phyloP scores from a whole-genome alignment of 2,797 vertebrate species.

The Mastacembelus armatus region DNA sequence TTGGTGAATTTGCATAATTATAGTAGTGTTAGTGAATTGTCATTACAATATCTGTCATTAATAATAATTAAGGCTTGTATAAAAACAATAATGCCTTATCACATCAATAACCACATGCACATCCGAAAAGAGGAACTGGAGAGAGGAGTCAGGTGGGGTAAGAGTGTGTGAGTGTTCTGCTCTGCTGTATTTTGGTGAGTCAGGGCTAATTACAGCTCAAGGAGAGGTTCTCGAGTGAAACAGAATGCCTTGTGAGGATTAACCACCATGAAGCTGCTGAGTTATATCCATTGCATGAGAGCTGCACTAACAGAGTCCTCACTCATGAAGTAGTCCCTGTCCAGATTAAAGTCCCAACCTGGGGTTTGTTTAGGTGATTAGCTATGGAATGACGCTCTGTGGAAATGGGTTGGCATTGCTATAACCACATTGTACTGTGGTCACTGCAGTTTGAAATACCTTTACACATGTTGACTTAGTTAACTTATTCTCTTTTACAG shows the following conservation, averaged over 20 bases:
- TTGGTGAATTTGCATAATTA: constrained; percentile 16
- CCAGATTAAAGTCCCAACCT: constrained; percentile 22
- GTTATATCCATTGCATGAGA: constrained; percentile 33
- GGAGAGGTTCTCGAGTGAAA: constrained; percentile 49
- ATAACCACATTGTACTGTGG: no score
- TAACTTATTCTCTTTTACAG: not conserved
- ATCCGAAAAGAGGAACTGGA: not conserved
- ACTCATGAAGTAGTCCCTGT: constrained; percentile 6
- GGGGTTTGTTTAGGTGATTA: constrained; percentile 13
- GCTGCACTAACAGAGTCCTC: constrained; percentile 22
- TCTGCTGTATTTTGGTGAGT: constrained; percentile 51
- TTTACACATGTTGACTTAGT: no score
- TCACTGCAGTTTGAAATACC: not conserved
- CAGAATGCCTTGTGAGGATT: constrained; percentile 49
- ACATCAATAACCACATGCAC: not conserved
- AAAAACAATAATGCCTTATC: no score
- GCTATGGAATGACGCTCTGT: not conserved
- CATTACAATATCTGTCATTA: not conserved
- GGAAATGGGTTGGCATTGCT: not conserved
- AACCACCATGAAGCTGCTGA: constrained; percentile 45
- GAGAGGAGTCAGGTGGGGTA: constrained; percentile 13
- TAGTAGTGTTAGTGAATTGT: not conserved
- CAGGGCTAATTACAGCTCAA: constrained; percentile 67
- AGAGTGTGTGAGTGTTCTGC: constrained; percentile 24
- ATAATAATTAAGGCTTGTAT: not conserved